A percentile compares a stretch with the other conserved stretches of the same genome.
Evolutionary conservation across 1,140 invertebrate species (phyloP).

Genomic region (Bombus balteatus): DNA sequence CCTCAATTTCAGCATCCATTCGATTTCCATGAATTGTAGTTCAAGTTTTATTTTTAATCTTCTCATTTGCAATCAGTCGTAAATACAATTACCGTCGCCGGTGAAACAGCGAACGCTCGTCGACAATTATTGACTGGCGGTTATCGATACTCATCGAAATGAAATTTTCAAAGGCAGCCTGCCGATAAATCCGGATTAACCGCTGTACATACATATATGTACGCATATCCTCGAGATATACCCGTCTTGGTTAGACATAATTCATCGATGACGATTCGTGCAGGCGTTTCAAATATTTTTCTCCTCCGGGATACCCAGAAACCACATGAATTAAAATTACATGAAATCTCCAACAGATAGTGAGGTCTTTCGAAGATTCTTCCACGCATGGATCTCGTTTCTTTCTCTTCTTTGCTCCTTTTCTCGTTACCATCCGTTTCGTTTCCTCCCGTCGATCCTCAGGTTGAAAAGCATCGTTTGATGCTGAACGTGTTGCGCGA

Average conservation of each 20-base stretch:
- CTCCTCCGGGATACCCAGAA: slow-evolving; percentile 28
- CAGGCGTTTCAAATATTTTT: slow-evolving; percentile 67
- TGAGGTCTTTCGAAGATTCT: not conserved
- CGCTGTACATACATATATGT: not conserved
- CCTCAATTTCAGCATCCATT: not conserved
- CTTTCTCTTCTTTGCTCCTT: not conserved
- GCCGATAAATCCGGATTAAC: slow-evolving; percentile 10
- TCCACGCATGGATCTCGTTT: not conserved
- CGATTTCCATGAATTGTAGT: slow-evolving; percentile 20
- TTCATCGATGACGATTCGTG: slow-evolving; percentile 24
- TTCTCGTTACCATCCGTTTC: not conserved
- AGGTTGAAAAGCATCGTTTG: slow-evolving; percentile 42
- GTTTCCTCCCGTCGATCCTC: slow-evolving; percentile 30
- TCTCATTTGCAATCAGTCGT: slow-evolving; percentile 33
- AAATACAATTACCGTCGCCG: slow-evolving; percentile 35
- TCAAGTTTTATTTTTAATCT: slow-evolving; percentile 38
- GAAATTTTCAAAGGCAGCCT: slow-evolving; percentile 21
- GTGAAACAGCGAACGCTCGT: not conserved
- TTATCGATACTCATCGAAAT: slow-evolving; percentile 21
- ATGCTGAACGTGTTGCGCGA: slow-evolving; percentile 32
- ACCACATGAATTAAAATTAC: slow-evolving; percentile 54
- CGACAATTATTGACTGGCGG: slow-evolving; percentile 35
- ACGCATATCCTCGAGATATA: not conserved
- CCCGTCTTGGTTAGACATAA: slow-evolving; percentile 11
- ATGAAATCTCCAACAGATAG: slow-evolving; percentile 42